phyloP scores from a whole-genome alignment of 2,797 vertebrate species.

The Denticeps clupeoides region DNA sequence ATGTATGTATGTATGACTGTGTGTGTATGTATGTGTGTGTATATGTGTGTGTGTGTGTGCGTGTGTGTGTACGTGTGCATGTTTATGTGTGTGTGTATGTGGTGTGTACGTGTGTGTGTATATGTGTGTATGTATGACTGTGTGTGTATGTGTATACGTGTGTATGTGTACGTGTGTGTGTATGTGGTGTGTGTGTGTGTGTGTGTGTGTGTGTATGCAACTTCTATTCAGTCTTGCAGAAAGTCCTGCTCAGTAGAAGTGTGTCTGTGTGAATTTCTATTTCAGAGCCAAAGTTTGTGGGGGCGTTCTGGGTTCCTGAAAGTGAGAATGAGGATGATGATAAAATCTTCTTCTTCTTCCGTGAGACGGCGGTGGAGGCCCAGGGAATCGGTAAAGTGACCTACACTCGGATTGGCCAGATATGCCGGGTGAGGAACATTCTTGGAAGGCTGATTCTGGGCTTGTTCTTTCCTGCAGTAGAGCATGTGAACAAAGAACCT shows the following conservation, averaged over 20 bases:
- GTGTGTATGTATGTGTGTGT: neutral
- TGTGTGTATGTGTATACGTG: neutral
- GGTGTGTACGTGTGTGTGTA: constrained; percentile 11
- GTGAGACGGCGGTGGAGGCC: constrained; percentile 82
- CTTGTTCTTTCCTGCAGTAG: no score
- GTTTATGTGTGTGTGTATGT: no score
- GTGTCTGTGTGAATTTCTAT: constrained; percentile 13
- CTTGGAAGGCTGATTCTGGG: no score
- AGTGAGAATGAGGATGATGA: constrained; percentile 87
- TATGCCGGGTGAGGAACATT: constrained; percentile 80
- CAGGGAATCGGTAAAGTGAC: constrained; percentile 77
- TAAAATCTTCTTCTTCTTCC: constrained; percentile 97
- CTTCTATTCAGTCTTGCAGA: no score
- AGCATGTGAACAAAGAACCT: no score
- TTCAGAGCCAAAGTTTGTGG: constrained; percentile 85
- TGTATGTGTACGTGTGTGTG: neutral
- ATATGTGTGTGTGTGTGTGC: constrained; percentile 1
- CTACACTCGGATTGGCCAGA: constrained; percentile 86
- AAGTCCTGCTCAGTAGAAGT: no score
- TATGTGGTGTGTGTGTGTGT: constrained; percentile 1
- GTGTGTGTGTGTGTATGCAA: no score
- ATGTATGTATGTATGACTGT: constrained; percentile 9
- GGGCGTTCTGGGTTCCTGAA: constrained; percentile 88
- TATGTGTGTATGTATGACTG: no score
- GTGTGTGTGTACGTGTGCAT: neutral